Base-by-base conservation (phyloP, 2,888 invertebrate genomes). In the Anaspis maculata region DNA sequence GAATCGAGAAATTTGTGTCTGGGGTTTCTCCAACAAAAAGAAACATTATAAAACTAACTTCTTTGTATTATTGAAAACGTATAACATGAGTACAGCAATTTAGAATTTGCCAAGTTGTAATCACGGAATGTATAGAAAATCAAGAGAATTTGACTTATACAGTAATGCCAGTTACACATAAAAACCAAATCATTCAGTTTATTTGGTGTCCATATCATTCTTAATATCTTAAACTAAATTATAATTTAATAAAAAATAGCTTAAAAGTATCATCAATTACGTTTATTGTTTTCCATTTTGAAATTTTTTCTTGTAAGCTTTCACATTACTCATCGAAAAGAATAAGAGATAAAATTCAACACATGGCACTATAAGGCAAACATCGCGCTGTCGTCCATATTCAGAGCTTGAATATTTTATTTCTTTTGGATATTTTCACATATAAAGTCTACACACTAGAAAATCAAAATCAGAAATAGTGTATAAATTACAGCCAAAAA, bases 361-460 rank as follows among this genome's bases (percentile, higher is more conserved):
- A 39, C 29, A 47, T 47, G 46, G 46, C 46, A 47, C 46, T 45
- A 39, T 36, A 43, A 41, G 39, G 42, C 42, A 37, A 40, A 34
- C 33, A 32, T 40, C 35, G 38, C 30, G 30, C 15, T 29, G 21
- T 39, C 37, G 44, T 35, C 36, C 39, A 44, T 42, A 44, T 44
- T 44, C 42, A 44, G 41, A 41, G 19, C 19, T 9, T 5, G 19
- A 19, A 6, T 9, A 9, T 19, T 19, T 19, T n/a, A n/a, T n/a
- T n/a, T n/a, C n/a, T n/a, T n/a, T n/a, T n/a, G n/a, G n/a, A n/a
- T n/a, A n/a, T n/a, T n/a, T n/a, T n/a, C n/a, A 35, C 26, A 32
- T 30, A 22, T 30, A 33, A 35, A 36, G 33, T 25, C 26, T 34
- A 11, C 25, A 12, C 15, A 15, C 28, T 15, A 25, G 10, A 28